Evolutionary conservation across 2,113 vertebrate species (phyloP), one percentile per base, ranked within the genome.

Genomic region (Malurus alboscapulatus): DNA sequence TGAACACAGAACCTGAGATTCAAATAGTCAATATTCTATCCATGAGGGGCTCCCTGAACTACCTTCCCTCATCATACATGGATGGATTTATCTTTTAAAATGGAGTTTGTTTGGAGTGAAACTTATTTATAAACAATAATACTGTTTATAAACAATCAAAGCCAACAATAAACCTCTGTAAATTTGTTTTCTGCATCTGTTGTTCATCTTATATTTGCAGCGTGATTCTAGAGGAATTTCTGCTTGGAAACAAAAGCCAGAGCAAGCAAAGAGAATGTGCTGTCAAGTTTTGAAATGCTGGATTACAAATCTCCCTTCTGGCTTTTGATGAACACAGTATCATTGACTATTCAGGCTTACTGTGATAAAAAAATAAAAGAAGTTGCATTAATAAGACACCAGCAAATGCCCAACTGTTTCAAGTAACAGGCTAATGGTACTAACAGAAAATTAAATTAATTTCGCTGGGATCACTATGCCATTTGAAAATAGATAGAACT

Each of bases 261-360:
- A 74, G 12, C 14, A 71, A 79, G 22, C 2, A 88, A 72, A 78
- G 34, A 62, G 11, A 58, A 32, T 79, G 66, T 42, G 13, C n/a
- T 72, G 36, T 91, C 32, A 91, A 59, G 53, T 61, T 61, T 86
- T 71, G 50, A 77, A 93, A 83, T 42, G 21, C 18, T 79, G n/a
- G 40, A 14, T 75, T 73, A 40, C 4, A 74, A 61, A 89, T 80
- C 36, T 80, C 29, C 6, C 29, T 80, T 53, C 50, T 92, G 45
- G 17, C 34, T 91, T 84, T 74, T 69, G 29, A 77, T 48, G 19
- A 73, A 40, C 19, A 78, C 45, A 29, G 38, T 58, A 53, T 21
- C n/a, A 61, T 34, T 73, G 27, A 73, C 30, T 38, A 17, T 69
- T 84, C 19, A 73, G 59, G 32, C 3, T 69, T 78, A 74, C 4